Percentiles rank a stretch among this genome's conserved stretches.
These are phyloP conservation scores for Notarius lentiginosus DNA, from an alignment of 2,113 vertebrate species.

Conservation along the genomic window DNA sequence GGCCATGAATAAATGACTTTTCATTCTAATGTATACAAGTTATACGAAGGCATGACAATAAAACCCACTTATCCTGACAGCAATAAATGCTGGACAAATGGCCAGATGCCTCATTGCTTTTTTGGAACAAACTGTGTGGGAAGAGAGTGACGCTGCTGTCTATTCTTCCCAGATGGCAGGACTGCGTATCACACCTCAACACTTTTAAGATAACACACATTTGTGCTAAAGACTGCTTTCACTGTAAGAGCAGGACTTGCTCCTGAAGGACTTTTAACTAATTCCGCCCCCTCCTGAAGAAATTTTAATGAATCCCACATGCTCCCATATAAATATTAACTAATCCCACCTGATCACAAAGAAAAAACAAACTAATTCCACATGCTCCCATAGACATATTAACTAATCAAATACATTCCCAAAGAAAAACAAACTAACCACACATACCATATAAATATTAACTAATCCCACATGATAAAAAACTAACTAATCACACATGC, in stretches of 20 bases:
- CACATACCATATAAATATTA: no score
- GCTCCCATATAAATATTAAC: background rate
- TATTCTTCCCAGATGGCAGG: background rate
- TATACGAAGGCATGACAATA: background rate
- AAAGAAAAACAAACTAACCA: background rate
- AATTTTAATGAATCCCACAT: background rate
- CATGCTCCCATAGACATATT: background rate
- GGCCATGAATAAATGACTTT: background rate
- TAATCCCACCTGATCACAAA: background rate
- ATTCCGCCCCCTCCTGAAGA: background rate
- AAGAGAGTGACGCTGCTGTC: background rate
- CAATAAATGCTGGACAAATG: constrained; percentile 3
- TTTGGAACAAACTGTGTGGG: background rate
- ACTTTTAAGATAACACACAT: background rate
- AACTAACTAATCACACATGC: background rate
- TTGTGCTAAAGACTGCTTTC: background rate
- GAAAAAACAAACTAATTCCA: no score
- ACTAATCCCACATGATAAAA: background rate
- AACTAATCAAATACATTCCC: background rate
- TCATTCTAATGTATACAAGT: background rate
- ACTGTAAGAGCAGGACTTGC: background rate
- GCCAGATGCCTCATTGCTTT: constrained; percentile 7
- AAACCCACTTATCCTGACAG: background rate
- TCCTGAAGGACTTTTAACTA: background rate
- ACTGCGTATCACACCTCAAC: background rate